phyloP scores from a whole-genome alignment of 1,140 invertebrate species.

The Chrysomallon squamiferum region DNA sequence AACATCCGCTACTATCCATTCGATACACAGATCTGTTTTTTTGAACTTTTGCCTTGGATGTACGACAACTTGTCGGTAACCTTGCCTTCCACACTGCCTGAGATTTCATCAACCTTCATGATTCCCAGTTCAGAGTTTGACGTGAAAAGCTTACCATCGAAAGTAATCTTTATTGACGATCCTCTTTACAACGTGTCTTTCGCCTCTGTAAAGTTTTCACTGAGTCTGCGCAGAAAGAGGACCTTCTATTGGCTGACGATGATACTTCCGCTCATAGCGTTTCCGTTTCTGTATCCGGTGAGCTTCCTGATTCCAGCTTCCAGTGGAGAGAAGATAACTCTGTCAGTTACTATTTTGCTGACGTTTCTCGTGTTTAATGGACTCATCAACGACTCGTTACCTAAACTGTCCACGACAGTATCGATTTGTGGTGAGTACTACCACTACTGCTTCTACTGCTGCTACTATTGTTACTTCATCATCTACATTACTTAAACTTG shows the following conservation, averaged over 20 bases:
- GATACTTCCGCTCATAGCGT: constrained; percentile 3
- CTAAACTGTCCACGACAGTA: constrained; percentile 8
- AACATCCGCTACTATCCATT: constrained; percentile 13
- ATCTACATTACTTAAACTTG: too few species aligned
- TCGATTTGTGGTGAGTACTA: constrained; percentile 4
- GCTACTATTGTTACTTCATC: too few species aligned
- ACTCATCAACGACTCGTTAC: constrained; percentile 5
- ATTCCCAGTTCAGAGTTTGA: neutral
- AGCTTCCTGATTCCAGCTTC: constrained; percentile 13
- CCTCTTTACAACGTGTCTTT: neutral
- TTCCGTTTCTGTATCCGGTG: constrained; percentile 4
- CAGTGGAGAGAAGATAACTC: constrained; percentile 16
- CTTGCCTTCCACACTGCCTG: neutral
- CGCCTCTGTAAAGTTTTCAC: neutral
- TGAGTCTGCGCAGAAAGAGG: constrained; percentile 10
- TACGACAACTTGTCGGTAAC: neutral
- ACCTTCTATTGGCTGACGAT: constrained; percentile 7
- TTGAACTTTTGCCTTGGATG: constrained; percentile 10
- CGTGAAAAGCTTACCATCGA: neutral
- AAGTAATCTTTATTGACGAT: neutral
- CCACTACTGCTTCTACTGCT: too few species aligned
- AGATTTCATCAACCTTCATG: neutral
- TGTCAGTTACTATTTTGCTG: constrained; percentile 10
- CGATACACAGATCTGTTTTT: constrained; percentile 11
- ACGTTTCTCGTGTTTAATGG: constrained; percentile 10